phyloP scores from a whole-genome alignment of 2,797 vertebrate species.

The Rhinogobio ventralis region DNA sequence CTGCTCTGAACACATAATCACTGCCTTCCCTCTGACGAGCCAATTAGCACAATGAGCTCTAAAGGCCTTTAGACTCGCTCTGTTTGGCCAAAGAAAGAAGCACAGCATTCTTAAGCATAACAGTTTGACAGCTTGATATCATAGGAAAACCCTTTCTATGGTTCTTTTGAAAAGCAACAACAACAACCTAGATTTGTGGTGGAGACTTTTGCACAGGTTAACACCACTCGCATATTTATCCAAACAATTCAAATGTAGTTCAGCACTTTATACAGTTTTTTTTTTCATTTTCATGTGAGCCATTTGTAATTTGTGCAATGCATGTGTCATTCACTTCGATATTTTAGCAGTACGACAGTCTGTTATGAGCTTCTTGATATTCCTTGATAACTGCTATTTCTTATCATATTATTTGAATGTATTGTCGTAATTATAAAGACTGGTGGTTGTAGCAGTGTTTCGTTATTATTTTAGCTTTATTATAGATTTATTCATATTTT shows the following conservation, averaged over 20 bases:
- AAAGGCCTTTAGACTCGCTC: constrained; percentile 18
- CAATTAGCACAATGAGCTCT: constrained; percentile 31
- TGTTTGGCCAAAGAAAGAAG: constrained; percentile 12
- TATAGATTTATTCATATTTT: background rate
- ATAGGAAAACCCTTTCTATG: background rate
- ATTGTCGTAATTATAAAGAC: background rate
- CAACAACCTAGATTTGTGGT: background rate
- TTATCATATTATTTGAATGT: background rate
- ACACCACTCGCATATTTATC: constrained; percentile 1
- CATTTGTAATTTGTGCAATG: background rate
- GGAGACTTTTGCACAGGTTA: background rate
- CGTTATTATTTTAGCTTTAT: background rate
- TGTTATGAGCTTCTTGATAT: no score
- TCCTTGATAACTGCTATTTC: background rate
- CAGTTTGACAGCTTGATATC: background rate
- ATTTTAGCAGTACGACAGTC: background rate
- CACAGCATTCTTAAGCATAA: background rate
- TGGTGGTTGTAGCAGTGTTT: background rate
- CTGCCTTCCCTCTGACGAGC: constrained; percentile 20
- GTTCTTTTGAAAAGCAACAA: background rate
- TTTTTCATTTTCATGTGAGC: background rate
- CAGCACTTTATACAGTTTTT: background rate
- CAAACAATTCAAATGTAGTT: background rate
- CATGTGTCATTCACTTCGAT: background rate
- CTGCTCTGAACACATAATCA: constrained; percentile 20